Base-by-base conservation (phyloP, 1,140 invertebrate species). In the Onthophagus taurus region DNA sequence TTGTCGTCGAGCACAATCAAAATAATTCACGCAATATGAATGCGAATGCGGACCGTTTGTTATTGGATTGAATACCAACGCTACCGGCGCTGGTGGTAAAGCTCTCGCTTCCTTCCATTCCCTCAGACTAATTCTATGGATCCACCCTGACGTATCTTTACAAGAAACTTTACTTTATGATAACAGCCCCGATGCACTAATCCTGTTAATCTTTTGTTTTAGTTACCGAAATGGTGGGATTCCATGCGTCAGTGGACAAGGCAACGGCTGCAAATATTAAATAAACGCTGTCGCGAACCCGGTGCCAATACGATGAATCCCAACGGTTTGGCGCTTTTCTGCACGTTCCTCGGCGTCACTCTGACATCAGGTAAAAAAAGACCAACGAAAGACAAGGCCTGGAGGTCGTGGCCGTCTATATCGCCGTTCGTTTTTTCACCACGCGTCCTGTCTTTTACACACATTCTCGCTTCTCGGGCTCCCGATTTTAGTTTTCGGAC, bases 21-120 rank as follows among this genome's bases (percentile, higher is more conserved):
- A 60, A 60, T 63, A 63, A 60, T 63, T 61, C 53, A 63, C 61
- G 57, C 61, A 63, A 57, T 63, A 58, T 61, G 61, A 63, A 63
- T 63, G 59, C 59, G 55, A 59, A 60, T 63, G 50, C 37, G 44
- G 37, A 37, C 51, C 48, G 51, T 58, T 59, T 59, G 58, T 61
- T 55, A 56, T 26, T 26, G 23, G n/a, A n/a, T 26, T 26, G n/a
- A n/a, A n/a, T n/a, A n/a, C n/a, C n/a, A n/a, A n/a, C n/a, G n/a
- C n/a, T n/a, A n/a, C n/a, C n/a, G n/a, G n/a, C n/a, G n/a, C n/a
- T n/a, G n/a, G n/a, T n/a, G n/a, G n/a, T n/a, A n/a, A n/a, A n/a
- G n/a, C n/a, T n/a, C n/a, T n/a, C n/a, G n/a, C n/a, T n/a, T n/a
- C n/a, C n/a, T n/a, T n/a, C n/a, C n/a, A n/a, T n/a, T n/a, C n/a